Evolutionary conservation across 2,888 invertebrate genomes (phyloP).

Genomic region (Drosophila tanythrix): DNA sequence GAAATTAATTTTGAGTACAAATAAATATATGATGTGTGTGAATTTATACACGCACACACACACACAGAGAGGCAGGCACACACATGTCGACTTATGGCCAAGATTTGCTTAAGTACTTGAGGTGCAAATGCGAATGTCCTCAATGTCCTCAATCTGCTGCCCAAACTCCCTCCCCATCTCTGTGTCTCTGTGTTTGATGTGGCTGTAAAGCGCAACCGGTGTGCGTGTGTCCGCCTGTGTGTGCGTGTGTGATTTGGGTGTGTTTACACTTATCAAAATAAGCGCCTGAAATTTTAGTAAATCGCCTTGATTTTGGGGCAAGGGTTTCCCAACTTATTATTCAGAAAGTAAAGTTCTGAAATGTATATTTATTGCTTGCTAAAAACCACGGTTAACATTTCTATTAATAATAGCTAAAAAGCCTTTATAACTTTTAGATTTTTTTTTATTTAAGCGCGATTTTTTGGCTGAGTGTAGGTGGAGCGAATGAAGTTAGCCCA

Average conservation of each 20-base stretch:
- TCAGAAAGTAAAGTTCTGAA: neutral
- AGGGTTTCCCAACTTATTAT: neutral
- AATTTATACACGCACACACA: conserved; percentile 11
- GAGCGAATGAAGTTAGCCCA: conserved; percentile 28
- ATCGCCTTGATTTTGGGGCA: neutral
- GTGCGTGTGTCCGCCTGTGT: conserved; percentile 15
- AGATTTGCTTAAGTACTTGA: conserved; percentile 66
- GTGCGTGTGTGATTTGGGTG: conserved; percentile 37
- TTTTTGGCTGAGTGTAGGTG: conserved; percentile 11
- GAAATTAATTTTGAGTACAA: conserved; percentile 55
- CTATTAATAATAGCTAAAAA: neutral
- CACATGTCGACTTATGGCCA: conserved; percentile 50
- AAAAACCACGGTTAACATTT: neutral
- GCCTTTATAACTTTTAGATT: neutral
- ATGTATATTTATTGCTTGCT: neutral
- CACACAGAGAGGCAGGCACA: conserved; percentile 37
- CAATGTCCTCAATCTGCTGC: conserved; percentile 33
- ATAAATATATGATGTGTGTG: conserved; percentile 12
- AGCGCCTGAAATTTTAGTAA: neutral
- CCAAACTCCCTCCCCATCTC: neutral
- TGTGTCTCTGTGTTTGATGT: conserved; percentile 65
- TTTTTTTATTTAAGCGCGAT: neutral
- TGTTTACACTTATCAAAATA: conserved; percentile 64
- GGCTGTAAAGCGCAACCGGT: conserved; percentile 40
- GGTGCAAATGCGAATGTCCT: conserved; percentile 66